Percentiles rank a stretch among this genome's conserved stretches.
Evolutionary conservation across 2,888 invertebrate genomes (phyloP).

Genomic region (Scaptomyza caliginosa): DNA sequence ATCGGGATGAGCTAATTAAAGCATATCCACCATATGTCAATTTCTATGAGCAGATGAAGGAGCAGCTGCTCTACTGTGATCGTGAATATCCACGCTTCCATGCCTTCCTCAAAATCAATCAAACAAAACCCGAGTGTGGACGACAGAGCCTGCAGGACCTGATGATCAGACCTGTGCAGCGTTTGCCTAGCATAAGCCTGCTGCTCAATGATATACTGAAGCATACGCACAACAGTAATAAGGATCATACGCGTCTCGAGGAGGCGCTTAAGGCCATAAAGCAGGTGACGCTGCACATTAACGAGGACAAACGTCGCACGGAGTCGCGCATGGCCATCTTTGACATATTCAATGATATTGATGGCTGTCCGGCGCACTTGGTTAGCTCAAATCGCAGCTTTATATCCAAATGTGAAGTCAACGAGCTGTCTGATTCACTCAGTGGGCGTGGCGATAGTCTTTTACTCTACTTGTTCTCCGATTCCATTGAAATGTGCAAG

Average conservation of each 20-base stretch:
- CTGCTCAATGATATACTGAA: constrained; percentile 97
- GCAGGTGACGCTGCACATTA: constrained; percentile 97
- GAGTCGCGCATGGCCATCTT: constrained; percentile 98
- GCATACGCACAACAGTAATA: constrained; percentile 93
- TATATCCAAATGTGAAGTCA: constrained; percentile 93
- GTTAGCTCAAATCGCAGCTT: constrained; percentile 97
- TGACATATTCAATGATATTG: constrained; percentile 98
- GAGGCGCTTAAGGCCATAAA: constrained; percentile 94
- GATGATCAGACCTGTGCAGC: constrained; percentile 98
- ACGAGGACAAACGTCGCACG: constrained; percentile 98
- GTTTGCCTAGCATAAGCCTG: constrained; percentile 97
- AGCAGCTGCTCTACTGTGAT: constrained; percentile 95
- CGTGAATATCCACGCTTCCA: constrained; percentile 97
- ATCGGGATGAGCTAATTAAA: constrained; percentile 94
- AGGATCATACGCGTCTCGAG: constrained; percentile 93
- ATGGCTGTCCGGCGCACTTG: constrained; percentile 97
- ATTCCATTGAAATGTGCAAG: constrained; percentile 96
- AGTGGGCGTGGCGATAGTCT: constrained; percentile 94
- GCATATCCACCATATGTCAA: constrained; percentile 99
- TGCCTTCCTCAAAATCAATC: constrained; percentile 98
- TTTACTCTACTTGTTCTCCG: constrained; percentile 96
- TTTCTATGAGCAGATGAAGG: constrained; percentile 98
- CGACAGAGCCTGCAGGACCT: constrained; percentile 97
- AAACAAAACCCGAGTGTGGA: constrained; percentile 97
- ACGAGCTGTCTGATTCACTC: constrained; percentile 92